Conservation (phyloP, 2,113 vertebrate species). For the Macquaria australasica region DNA sequence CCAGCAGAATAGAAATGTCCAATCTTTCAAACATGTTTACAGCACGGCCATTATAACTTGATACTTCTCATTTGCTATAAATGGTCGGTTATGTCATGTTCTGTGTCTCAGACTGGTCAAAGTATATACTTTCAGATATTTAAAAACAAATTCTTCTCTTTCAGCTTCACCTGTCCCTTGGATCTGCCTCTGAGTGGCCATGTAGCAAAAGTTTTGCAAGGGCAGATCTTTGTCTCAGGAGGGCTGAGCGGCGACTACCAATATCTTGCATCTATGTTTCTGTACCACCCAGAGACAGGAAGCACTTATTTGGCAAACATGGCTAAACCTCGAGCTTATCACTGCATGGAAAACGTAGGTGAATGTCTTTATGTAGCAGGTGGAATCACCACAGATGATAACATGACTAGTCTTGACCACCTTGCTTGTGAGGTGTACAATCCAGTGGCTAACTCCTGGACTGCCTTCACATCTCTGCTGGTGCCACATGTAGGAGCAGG, state of each 20-base stretch:
- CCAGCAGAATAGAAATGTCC: not conserved
- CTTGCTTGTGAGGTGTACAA: constrained; percentile 80
- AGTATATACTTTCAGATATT: not conserved
- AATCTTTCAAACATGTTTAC: not conserved
- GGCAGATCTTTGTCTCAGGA: constrained; percentile 81
- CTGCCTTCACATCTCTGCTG: constrained; percentile 59
- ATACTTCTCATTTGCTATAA: not conserved
- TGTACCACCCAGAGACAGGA: constrained; percentile 81
- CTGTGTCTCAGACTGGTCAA: not conserved
- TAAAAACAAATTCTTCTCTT: constrained; percentile 20
- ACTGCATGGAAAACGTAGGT: constrained; percentile 83
- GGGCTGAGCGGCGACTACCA: constrained; percentile 67
- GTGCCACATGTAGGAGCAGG: constrained; percentile 82
- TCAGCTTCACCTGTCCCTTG: constrained; percentile 74
- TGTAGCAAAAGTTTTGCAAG: constrained; percentile 69
- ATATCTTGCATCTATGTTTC: constrained; percentile 72
- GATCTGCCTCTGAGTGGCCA: constrained; percentile 74
- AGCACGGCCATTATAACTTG: not conserved
- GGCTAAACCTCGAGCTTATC: constrained; percentile 74
- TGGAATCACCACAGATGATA: constrained; percentile 63
- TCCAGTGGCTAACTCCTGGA: constrained; percentile 73
- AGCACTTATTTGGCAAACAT: constrained; percentile 78
- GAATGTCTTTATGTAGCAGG: constrained; percentile 80
- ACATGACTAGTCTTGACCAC: constrained; percentile 51
- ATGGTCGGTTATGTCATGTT: not conserved